Percentiles rank a stretch among this genome's conserved stretches.
Evolutionary conservation across 2,797 vertebrate genomes (phyloP).

Genomic region (Orientallactaga sibirica): DNA sequence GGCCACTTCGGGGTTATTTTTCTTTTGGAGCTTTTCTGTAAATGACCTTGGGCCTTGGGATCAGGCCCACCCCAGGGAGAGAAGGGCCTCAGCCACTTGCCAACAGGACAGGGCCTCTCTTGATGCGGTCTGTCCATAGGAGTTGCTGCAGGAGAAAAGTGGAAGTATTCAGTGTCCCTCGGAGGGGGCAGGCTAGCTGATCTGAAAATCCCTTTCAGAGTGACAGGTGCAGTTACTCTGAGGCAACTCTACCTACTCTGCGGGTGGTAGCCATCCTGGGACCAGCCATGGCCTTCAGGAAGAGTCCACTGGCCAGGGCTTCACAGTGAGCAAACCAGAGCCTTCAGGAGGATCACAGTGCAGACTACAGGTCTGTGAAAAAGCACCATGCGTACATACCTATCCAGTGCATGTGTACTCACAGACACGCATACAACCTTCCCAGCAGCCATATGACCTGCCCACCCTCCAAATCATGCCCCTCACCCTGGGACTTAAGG

Average conservation of each 20-base stretch:
- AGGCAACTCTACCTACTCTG: not conserved
- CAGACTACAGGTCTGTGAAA: not conserved
- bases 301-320: not conserved
- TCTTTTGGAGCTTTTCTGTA: conserved; percentile 65
- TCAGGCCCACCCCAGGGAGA: conserved; percentile 3
- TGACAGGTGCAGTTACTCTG: not conserved
- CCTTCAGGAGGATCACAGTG: not conserved
- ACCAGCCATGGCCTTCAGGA: not conserved
- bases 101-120: conserved; percentile 16
- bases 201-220: conserved; percentile 17
- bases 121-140: not conserved
- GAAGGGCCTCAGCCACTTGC: conserved; percentile 32
- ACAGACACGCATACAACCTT: not conserved
- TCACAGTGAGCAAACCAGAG: not conserved
- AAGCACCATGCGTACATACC: not conserved
- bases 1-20: not conserved
- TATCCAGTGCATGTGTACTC: not conserved
- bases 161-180: not conserved
- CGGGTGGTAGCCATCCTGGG: not conserved
- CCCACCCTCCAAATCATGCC: not conserved
- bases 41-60: conserved; percentile 56
- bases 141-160: not conserved
- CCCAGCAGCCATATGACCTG: not conserved
- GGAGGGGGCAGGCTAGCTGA: not conserved
- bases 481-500: not conserved